Percentiles rank a stretch among this genome's conserved stretches.
phyloP scores from a whole-genome alignment of 2,888 invertebrate genomes.

The Allacma fusca region DNA sequence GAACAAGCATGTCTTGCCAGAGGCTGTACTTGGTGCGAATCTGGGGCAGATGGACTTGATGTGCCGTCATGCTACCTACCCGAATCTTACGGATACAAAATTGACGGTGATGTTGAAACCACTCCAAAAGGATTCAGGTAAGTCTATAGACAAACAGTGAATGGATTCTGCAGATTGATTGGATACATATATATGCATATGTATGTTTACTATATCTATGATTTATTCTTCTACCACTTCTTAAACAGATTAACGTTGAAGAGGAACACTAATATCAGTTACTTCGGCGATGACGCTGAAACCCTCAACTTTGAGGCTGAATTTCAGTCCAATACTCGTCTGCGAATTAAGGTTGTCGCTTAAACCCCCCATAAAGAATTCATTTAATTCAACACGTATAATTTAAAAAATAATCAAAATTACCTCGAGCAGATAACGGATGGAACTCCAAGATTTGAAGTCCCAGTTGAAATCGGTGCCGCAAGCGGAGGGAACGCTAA shows the following conservation, averaged over 20 bases:
- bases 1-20: constrained; percentile 70
- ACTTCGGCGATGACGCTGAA: constrained; percentile 53
- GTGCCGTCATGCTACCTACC: constrained; percentile 54
- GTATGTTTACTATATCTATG: no score
- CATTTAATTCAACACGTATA: no score
- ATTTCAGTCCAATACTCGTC: constrained; percentile 57
- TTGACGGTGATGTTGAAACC: neutral
- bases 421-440: constrained; percentile 39
- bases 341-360: constrained; percentile 54
- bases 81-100: constrained; percentile 45
- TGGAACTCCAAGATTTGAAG: constrained; percentile 54
- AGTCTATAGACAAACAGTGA: neutral
- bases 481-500: constrained; percentile 46
- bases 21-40: constrained; percentile 75
- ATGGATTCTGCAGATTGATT: no score
- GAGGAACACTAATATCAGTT: constrained; percentile 44
- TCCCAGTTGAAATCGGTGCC: constrained; percentile 52
- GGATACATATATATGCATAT: no score
- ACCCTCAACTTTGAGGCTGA: constrained; percentile 50
- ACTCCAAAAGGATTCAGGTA: constrained; percentile 42
- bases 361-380: no score
- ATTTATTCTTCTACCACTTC: neutral
- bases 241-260: constrained; percentile 44
- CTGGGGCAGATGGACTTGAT: constrained; percentile 43
- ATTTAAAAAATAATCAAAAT: no score